phyloP scores from a whole-genome alignment of 2,888 invertebrate genomes.

The Plusia festucae region DNA sequence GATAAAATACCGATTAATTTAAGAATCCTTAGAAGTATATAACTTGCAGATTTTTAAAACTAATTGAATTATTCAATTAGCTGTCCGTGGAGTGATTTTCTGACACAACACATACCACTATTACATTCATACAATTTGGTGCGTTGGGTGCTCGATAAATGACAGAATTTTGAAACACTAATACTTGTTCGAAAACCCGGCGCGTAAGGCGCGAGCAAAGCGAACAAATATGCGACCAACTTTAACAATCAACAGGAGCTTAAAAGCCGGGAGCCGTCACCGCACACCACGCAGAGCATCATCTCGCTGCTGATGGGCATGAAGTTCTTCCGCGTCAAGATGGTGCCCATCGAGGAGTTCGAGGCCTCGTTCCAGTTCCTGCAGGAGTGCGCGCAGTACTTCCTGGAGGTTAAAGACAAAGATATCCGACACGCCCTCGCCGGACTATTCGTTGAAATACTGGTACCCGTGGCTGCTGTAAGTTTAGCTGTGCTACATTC shows the following conservation, averaged over 20 bases:
- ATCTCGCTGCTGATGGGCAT: slow-evolving; percentile 99
- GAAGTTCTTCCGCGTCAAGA: slow-evolving; percentile 98
- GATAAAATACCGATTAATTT: too few relatives aligned
- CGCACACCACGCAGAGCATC: slow-evolving; percentile 97
- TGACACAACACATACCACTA: too few relatives aligned
- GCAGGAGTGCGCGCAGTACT: slow-evolving; percentile 99
- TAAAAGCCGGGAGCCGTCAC: slow-evolving; percentile 95
- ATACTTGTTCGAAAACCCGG: too few relatives aligned
- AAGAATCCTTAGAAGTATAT: too few relatives aligned
- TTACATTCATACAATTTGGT: too few relatives aligned
- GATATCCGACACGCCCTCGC: slow-evolving; percentile 99
- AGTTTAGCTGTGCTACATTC: slow-evolving; percentile 69
- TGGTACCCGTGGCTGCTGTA: slow-evolving; percentile 99
- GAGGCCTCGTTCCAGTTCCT: slow-evolving; percentile 99
- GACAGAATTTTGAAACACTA: too few relatives aligned
- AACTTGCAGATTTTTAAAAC: too few relatives aligned
- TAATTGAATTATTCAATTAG: too few relatives aligned
- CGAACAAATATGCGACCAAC: too few relatives aligned
- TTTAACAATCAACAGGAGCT: slow-evolving; percentile 77
- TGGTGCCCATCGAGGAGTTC: slow-evolving; percentile 99
- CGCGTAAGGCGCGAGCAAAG: too few relatives aligned
- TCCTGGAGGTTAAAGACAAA: slow-evolving; percentile 99
- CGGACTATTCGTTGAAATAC: slow-evolving; percentile 99
- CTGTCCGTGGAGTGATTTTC: too few relatives aligned
- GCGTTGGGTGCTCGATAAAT: too few relatives aligned